These are phyloP conservation scores for Nephila pilipes DNA, from an alignment of 1,140 invertebrate species.

Conservation along the genomic window DNA sequence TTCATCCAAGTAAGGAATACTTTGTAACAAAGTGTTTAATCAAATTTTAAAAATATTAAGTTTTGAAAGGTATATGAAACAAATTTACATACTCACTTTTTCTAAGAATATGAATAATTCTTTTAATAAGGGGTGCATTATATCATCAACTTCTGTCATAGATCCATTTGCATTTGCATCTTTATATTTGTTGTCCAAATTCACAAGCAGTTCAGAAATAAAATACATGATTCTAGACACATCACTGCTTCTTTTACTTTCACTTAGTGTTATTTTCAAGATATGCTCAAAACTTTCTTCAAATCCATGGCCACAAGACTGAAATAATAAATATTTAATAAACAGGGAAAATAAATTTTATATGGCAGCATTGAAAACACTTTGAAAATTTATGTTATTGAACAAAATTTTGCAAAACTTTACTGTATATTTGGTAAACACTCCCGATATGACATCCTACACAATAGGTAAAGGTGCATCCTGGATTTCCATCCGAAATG, in stretches of 20 bases:
- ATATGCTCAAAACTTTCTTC: slow-evolving; percentile 46
- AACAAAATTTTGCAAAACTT: too few relatives aligned
- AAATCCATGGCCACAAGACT: slow-evolving; percentile 53
- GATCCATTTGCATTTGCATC: background rate
- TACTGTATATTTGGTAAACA: too few relatives aligned
- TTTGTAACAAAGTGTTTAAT: too few relatives aligned
- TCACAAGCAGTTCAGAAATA: slow-evolving; percentile 49
- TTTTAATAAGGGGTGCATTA: slow-evolving; percentile 64
- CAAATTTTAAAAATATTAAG: too few relatives aligned
- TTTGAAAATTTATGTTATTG: too few relatives aligned
- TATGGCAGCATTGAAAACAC: too few relatives aligned
- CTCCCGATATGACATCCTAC: too few relatives aligned
- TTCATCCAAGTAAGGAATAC: too few relatives aligned
- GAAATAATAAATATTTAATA: background rate
- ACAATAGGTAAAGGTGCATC: too few relatives aligned
- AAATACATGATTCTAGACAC: slow-evolving; percentile 49
- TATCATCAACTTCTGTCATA: slow-evolving; percentile 40
- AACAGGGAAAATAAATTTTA: background rate
- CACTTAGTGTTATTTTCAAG: slow-evolving; percentile 11
- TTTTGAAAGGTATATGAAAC: too few relatives aligned
- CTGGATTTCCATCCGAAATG: too few relatives aligned
- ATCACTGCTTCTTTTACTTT: slow-evolving; percentile 53
- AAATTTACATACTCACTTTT: slow-evolving; percentile 15
- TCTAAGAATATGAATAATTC: slow-evolving; percentile 8
- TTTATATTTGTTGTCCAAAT: slow-evolving; percentile 61